phyloP scores from a whole-genome alignment of 2,113 vertebrate genomes.

The Clupea harengus region DNA sequence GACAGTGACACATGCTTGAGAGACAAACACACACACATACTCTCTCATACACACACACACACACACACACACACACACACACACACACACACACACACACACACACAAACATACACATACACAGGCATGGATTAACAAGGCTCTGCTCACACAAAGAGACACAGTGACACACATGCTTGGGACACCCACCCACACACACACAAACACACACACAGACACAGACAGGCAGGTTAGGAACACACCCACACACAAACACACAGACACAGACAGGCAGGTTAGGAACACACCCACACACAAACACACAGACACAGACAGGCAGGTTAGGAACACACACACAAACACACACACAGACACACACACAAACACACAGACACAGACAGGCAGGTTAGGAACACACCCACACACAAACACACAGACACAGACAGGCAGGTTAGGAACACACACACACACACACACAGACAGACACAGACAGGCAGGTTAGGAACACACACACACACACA shows the following conservation, averaged over 20 bases:
- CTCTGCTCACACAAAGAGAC: neutral
- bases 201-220: slow-evolving; percentile 33
- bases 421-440: too few relatives aligned
- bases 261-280: too few relatives aligned
- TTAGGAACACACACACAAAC: too few relatives aligned
- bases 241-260: neutral
- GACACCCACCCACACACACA: neutral
- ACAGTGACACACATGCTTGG: neutral
- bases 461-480: too few relatives aligned
- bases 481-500: too few relatives aligned
- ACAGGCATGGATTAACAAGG: neutral
- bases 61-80: neutral
- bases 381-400: too few relatives aligned
- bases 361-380: too few relatives aligned
- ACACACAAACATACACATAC: neutral
- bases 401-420: too few relatives aligned
- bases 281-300: too few relatives aligned
- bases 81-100: neutral
- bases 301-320: too few relatives aligned
- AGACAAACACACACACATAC: neutral
- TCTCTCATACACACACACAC: neutral
- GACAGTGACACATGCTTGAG: neutral
- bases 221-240: slow-evolving; percentile 20
- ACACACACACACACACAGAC: too few relatives aligned
- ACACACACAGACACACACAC: too few relatives aligned